phyloP scores from a whole-genome alignment of 1,140 invertebrate species.

The Brachionus rubens region DNA sequence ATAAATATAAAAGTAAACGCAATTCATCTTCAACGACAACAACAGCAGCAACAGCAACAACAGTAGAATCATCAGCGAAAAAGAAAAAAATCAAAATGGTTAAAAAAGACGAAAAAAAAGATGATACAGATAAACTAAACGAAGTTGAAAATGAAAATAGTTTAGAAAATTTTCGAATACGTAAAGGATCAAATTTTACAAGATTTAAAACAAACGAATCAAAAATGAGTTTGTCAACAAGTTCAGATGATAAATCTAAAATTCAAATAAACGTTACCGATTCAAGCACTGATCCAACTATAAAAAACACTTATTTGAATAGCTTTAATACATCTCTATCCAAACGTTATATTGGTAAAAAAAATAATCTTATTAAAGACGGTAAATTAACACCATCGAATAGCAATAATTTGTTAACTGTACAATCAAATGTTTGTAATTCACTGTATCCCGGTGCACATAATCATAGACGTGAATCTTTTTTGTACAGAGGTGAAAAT shows the following conservation, averaged over 20 bases:
- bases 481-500: background rate
- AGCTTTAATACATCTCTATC: background rate
- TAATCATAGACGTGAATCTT: conserved; percentile 6
- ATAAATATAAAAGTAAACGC: too few species aligned
- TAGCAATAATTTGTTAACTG: background rate
- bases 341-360: background rate
- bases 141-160: background rate
- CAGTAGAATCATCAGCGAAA: too few species aligned
- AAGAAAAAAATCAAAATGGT: too few species aligned
- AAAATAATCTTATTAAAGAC: background rate
- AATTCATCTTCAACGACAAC: too few species aligned
- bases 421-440: too few species aligned
- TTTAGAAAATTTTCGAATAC: background rate
- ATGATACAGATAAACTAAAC: background rate
- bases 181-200: background rate
- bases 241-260: too few species aligned
- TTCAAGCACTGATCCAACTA: background rate
- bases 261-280: conserved; percentile 18
- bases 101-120: background rate
- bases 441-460: background rate
- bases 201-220: background rate
- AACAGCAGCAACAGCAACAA: too few species aligned
- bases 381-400: background rate
- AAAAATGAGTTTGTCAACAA: background rate
- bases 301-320: background rate